phyloP scores from a whole-genome alignment of 2,113 vertebrate species.

The Rattus norvegicus region DNA sequence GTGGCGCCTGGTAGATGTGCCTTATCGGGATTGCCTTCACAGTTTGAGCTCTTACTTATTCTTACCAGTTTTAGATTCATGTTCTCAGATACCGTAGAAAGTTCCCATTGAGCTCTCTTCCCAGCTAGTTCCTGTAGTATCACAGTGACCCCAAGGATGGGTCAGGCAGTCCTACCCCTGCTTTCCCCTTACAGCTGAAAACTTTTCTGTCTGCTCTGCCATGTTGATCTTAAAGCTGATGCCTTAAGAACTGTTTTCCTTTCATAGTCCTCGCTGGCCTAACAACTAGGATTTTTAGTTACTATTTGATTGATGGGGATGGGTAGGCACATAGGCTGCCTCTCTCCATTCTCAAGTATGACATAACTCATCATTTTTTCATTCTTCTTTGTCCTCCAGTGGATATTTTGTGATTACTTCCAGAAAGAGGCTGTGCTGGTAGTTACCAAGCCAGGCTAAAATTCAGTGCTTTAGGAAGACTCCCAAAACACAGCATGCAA shows the following conservation, averaged over 20 bases:
- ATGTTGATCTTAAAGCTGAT: constrained; percentile 13
- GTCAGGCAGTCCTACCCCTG: neutral
- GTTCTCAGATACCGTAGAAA: constrained; percentile 9
- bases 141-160: neutral
- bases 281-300: neutral
- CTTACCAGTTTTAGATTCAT: constrained; percentile 19
- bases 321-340: neutral
- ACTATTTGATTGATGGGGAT: neutral
- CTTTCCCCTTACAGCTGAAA: neutral
- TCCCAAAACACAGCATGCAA: neutral
- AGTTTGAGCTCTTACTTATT: neutral
- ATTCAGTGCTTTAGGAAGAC: neutral
- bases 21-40: neutral
- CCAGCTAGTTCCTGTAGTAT: neutral
- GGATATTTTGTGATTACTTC: neutral
- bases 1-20: neutral
- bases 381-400: neutral
- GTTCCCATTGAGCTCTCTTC: neutral
- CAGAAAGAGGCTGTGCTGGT: neutral
- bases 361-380: neutral
- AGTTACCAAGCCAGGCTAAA: neutral
- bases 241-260: neutral
- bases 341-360: neutral
- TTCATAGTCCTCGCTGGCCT: neutral
- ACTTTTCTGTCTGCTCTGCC: neutral